phyloP scores from a whole-genome alignment of 2,888 invertebrate genomes.

The Rhingia campestris region DNA sequence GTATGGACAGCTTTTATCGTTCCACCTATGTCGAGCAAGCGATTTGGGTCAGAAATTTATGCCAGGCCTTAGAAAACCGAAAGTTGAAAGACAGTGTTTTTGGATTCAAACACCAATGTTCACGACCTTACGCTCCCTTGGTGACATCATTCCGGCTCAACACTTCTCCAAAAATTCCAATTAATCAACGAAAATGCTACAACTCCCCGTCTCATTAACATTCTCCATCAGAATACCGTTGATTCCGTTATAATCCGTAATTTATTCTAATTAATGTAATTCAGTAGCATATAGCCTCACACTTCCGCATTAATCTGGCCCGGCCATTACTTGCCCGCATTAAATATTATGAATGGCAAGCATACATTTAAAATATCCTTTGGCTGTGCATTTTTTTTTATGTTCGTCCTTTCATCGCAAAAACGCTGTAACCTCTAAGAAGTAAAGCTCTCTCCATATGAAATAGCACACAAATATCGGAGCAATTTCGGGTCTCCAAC shows the following conservation, averaged over 20 bases:
- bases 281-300: background rate
- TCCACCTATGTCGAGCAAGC: too few relatives aligned
- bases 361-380: background rate
- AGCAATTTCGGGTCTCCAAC: slow-evolving; percentile 8
- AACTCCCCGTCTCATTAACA: background rate
- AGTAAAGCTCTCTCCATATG: background rate
- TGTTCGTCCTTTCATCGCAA: background rate
- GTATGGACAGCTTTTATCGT: too few relatives aligned
- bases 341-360: background rate
- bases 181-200: background rate
- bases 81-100: too few relatives aligned
- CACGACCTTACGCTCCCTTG: too few relatives aligned
- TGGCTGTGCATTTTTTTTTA: background rate
- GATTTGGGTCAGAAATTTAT: too few relatives aligned
- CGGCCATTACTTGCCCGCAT: background rate
- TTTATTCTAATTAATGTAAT: background rate
- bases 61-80: too few relatives aligned
- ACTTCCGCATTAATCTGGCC: background rate
- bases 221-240: background rate
- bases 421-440: background rate
- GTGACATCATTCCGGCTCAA: too few relatives aligned
- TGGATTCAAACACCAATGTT: too few relatives aligned
- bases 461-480: slow-evolving; percentile 8
- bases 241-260: background rate
- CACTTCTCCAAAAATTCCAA: background rate